These are phyloP conservation scores for Crenuchus spilurus DNA, from an alignment of 2,797 vertebrate species.

Conservation along the genomic window DNA sequence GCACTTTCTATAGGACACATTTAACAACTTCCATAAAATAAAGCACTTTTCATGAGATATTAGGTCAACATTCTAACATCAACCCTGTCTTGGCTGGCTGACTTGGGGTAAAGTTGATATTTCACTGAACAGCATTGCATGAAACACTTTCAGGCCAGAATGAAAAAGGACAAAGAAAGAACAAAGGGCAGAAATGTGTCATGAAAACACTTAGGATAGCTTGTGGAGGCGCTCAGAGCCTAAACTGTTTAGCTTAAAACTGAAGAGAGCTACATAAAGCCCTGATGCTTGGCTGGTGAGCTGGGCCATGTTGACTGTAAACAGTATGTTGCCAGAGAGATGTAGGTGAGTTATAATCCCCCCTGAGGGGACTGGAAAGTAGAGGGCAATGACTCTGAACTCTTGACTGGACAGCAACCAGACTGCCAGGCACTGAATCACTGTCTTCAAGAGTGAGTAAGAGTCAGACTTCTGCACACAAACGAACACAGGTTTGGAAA, in stretches of 20 bases:
- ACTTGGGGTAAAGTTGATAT: too few relatives aligned
- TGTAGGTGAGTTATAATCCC: slow-evolving; percentile 3
- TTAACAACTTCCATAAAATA: too few relatives aligned
- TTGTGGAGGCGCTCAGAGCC: background rate
- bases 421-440: slow-evolving; percentile 51
- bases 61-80: too few relatives aligned
- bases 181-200: background rate
- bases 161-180: background rate
- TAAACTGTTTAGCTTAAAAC: background rate
- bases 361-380: slow-evolving; percentile 13
- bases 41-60: too few relatives aligned
- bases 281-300: background rate
- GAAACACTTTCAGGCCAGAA: background rate
- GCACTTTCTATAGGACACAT: too few relatives aligned
- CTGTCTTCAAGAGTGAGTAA: slow-evolving; percentile 30
- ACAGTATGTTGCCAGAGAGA: slow-evolving; percentile 46
- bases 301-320: slow-evolving; percentile 38
- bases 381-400: slow-evolving; percentile 12
- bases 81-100: too few relatives aligned
- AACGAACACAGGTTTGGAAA: background rate
- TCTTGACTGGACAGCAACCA: slow-evolving; percentile 28
- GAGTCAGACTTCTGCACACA: background rate
- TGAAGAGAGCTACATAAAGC: background rate
- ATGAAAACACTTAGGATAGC: background rate
- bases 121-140: too few relatives aligned